Conservation (phyloP, 2,888 invertebrate species). For the Hirudinaria manillensis region DNA sequence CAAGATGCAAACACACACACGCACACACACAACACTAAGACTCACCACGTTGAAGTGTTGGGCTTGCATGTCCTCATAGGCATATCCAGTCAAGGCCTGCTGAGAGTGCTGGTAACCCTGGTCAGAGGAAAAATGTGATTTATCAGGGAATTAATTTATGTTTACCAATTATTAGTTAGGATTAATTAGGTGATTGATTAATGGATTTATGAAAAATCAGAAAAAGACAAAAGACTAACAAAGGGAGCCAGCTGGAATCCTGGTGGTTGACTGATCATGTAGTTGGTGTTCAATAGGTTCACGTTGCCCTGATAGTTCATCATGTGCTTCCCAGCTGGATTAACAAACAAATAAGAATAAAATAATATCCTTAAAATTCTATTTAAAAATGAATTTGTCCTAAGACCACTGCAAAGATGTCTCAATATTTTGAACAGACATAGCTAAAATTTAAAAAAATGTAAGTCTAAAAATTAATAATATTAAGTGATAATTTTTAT, state of each 20-base stretch:
- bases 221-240: constrained; percentile 24
- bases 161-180: too few species aligned
- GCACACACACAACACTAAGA: too few species aligned
- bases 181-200: too few species aligned
- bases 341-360: not conserved
- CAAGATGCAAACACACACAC: too few species aligned
- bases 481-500: too few species aligned
- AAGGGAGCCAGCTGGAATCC: constrained; percentile 34
- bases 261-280: constrained; percentile 34
- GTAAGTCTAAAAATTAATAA: not conserved
- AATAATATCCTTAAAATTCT: constrained; percentile 3
- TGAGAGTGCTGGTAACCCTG: constrained; percentile 30
- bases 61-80: constrained; percentile 32
- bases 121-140: not conserved
- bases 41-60: constrained; percentile 28
- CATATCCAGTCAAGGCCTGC: constrained; percentile 26
- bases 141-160: too few species aligned
- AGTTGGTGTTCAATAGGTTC: constrained; percentile 29
- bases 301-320: constrained; percentile 21
- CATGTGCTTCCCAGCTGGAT: constrained; percentile 24
- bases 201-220: not conserved
- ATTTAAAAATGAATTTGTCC: not conserved
- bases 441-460: not conserved
- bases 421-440: too few species aligned
- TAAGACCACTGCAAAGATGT: too few species aligned